Base-by-base conservation (phyloP, 2,888 invertebrate genomes). In the Apodemia duryi region DNA sequence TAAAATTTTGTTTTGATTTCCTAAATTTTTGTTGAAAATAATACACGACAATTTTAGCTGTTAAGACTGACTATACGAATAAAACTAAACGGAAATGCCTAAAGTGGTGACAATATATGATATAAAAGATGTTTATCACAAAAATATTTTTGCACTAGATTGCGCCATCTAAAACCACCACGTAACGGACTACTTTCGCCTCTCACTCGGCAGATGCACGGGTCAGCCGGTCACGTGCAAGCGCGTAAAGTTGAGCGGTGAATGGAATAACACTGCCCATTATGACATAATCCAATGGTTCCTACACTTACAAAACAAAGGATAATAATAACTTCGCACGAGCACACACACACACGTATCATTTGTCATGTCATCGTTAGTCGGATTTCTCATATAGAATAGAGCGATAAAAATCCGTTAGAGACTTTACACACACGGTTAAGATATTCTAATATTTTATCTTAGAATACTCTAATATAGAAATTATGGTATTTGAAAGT, bases 141-240 rank as follows among this genome's bases (percentile, higher is more conserved):
- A 64, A 61, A 72, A 66, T 72, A 74, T 67, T 70, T 77, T 73
- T 74, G 75, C 73, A 77, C 75, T 74, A 74, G 61, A 77, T 83
- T 81, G 73, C 77, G 77, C 73, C 13, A 51, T 51, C 49, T 51
- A 21, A 51, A 81, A 80, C 69, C 69, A 67, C 71, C 72, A 78
- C 77, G 78, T 70, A 73, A 73, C 70, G 72, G 65, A 75, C 74
- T 68, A 82, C 86, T 86, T 85, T 87, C 85, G 75, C 84, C 83
- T 81, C 81, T 85, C 79, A 80, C 77, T 71, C 72, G 76, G 79
- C 79, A 78, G 78, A 83, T 77, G 80, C 74, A 70, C 68, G 74
- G 74, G 74, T 73, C 75, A 70, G 72, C 75, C 72, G 71, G 75
- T 73, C 75, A 72, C 70, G 68, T 65, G 51, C 54, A 68, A 63